A percentile compares a stretch with the other conserved stretches of the same genome.
Evolutionary conservation across 2,113 vertebrate species (phyloP).

Genomic region (Mastomys coucha): DNA sequence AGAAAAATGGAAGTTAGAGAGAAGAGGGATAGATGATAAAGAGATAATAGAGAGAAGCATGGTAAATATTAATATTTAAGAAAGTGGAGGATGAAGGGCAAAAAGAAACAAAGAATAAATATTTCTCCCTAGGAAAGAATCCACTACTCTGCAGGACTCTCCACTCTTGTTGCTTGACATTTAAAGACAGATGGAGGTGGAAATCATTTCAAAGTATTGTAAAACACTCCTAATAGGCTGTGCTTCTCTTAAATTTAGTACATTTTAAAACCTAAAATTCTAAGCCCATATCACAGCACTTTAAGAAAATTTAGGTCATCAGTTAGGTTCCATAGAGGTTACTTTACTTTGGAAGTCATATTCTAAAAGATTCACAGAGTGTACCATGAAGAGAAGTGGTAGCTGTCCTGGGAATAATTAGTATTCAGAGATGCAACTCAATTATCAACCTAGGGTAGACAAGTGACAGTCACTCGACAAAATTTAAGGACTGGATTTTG

Average conservation of each 20-base stretch:
- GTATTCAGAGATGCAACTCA: not conserved
- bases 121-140: not conserved
- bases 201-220: not conserved
- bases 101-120: not conserved
- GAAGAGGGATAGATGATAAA: not conserved
- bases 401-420: not conserved
- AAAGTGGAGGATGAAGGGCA: not conserved
- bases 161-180: not conserved
- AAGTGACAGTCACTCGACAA: not conserved
- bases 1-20: not conserved
- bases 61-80: not conserved
- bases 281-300: fast-evolving
- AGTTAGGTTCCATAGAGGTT: not conserved
- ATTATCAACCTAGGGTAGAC: not conserved
- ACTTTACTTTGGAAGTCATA: not conserved
- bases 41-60: too few species aligned
- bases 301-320: not conserved
- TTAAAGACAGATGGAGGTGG: not conserved
- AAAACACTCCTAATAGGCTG: not conserved
- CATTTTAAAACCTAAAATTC: not conserved
- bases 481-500: not conserved
- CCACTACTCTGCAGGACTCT: not conserved
- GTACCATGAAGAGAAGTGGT: fast-evolving
- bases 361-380: not conserved
- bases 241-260: not conserved